Evolutionary conservation across 2,888 invertebrate genomes (phyloP).

Genomic region (Hydroisotoma schaefferi): DNA sequence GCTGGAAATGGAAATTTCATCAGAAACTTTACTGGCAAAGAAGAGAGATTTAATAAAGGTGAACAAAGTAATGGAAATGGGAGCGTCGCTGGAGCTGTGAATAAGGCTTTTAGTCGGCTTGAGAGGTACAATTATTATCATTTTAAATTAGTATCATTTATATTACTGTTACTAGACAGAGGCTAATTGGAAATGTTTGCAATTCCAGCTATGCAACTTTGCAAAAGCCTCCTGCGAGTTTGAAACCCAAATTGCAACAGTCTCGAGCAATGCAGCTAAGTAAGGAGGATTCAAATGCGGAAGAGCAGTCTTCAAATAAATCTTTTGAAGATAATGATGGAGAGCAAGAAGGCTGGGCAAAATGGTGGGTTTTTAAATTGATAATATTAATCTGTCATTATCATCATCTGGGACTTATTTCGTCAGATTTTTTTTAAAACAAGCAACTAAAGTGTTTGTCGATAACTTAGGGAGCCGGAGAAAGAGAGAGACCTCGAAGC

Average conservation of each 20-base stretch:
- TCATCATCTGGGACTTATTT: too few species aligned
- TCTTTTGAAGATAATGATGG: not conserved
- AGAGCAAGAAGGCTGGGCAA: not conserved
- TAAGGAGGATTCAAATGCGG: not conserved
- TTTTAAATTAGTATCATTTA: not conserved
- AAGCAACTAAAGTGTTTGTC: too few species aligned
- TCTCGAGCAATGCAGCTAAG: not conserved
- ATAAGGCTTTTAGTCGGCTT: not conserved
- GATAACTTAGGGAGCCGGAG: not conserved
- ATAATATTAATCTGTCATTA: too few species aligned
- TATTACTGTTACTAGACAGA: too few species aligned
- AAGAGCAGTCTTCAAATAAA: not conserved
- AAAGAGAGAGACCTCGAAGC: not conserved
- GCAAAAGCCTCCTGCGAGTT: constrained; percentile 8
- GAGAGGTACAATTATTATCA: not conserved
- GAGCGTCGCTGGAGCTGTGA: too few species aligned
- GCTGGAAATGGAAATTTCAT: not conserved
- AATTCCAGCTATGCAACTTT: constrained; percentile 13
- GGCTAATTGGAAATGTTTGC: too few species aligned
- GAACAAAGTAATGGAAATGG: constrained; percentile 8
- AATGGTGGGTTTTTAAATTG: not conserved
- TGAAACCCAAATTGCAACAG: constrained; percentile 11
- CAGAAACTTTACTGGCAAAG: constrained; percentile 1
- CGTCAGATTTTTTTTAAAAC: too few species aligned
- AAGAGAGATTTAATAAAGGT: not conserved